Evolutionary conservation across 2,797 vertebrate genomes (phyloP), one percentile per base, ranked within the genome.

Genomic region (Hapalemur alaotrensis): DNA sequence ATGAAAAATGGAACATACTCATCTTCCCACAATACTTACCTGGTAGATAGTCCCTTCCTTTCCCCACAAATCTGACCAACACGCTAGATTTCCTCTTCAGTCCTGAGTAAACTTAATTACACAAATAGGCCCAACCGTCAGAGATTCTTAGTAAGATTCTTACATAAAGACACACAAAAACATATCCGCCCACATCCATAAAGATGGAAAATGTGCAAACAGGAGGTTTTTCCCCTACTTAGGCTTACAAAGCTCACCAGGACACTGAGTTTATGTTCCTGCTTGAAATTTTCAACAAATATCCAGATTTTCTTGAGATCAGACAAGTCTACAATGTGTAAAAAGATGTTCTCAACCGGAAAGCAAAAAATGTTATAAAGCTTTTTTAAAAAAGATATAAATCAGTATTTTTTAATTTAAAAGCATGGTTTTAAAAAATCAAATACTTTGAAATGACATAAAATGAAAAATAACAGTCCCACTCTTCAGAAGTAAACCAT

Each of bases 261-360:
- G 35, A 99, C 99, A 46, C 99, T 93, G 4, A 99, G 92, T 48
- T 95, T 95, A 98, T 99, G 98, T 75, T 98, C 98, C 30, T 98
- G 97, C 35, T 91, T 98, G 97, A 99, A 99, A 95, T 92, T 98
- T 97, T 98, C 98, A 22, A 98, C 98, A 97, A 99, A 99, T 85
- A 99, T 98, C 99, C 99, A 99, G 80, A 99, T 98, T 94, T 99
- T 98, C 92, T 97, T 99, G 5, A 98, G 98, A 61, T 98, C 98
- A 87, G 99, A 99, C 97, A 99, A 98, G 98, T 99, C 99, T 93
- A 99, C 97, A 46, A 99, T 93, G 89, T 99, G 99, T 86, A 99
- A 72, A 79, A 99, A 98, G 57, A 99, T 96, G 25, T 99, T 98
- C 99, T 99, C 98, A 96, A 83, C 15, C 41, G 59, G 59, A 73